Evolutionary conservation across 2,113 vertebrate species (phyloP).

Genomic region (Lagenorhynchus albirostris): DNA sequence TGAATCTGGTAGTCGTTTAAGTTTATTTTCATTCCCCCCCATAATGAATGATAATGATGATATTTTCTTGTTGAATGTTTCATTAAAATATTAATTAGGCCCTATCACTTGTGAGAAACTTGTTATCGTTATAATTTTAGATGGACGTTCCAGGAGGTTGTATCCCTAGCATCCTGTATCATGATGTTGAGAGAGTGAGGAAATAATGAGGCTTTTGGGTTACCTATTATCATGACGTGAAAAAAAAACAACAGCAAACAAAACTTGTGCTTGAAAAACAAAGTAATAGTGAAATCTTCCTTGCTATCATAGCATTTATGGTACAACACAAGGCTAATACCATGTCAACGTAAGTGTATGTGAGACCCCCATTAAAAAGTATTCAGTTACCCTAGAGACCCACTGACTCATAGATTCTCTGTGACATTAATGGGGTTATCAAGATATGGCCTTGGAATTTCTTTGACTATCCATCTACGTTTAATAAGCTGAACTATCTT

Average conservation of each 20-base stretch:
- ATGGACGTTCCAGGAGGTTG: background rate
- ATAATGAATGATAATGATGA: background rate
- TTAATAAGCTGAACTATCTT: constrained; percentile 35
- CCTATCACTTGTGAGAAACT: background rate
- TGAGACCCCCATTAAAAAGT: constrained; percentile 23
- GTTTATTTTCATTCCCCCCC: background rate
- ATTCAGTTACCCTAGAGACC: constrained; percentile 26
- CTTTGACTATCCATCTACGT: constrained; percentile 37
- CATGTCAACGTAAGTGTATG: background rate
- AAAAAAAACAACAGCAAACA: background rate
- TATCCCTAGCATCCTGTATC: background rate
- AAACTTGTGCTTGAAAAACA: background rate
- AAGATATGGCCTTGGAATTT: constrained; percentile 51
- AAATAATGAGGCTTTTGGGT: background rate
- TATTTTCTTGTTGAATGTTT: background rate
- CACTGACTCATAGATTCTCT: background rate
- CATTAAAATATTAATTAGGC: background rate
- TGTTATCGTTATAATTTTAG: background rate
- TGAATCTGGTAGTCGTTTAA: background rate
- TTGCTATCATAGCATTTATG: background rate
- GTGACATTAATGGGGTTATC: constrained; percentile 41
- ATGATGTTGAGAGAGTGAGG: background rate
- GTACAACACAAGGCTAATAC: background rate
- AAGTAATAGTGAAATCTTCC: background rate
- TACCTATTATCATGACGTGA: background rate